Base-by-base conservation (phyloP, 1,140 invertebrate species). In the Cydia fagiglandana region DNA sequence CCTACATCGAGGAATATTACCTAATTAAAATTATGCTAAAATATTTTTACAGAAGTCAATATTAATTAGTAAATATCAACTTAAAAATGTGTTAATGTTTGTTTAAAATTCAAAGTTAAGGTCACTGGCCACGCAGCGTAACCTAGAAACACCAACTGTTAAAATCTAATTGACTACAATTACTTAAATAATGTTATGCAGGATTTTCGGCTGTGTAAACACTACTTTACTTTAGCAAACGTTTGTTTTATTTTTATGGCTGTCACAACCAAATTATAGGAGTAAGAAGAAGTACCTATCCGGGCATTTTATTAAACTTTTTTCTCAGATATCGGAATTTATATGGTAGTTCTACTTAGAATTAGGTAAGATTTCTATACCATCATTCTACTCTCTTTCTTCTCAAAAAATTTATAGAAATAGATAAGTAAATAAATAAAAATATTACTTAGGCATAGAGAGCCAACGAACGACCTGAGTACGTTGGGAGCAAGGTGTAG, bases 401-500 rank as follows among this genome's bases (percentile, higher is more conserved):
- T 45, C 2, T 13, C 12, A 45, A 45, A 45, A 45, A 1, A 45
- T 2, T 45, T 0, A 47, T 13, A 47, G 3, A 20, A 24, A 24
- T 5, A 61, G 15, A n/a, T 20, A 61, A 7, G 7, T 61, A 20
- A 24, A 61, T 10, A 24, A n/a, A 24, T 9, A 5, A 12, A 61
- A 24, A 24, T 24, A 61, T 24, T 24, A 24, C 17, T 24, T 4
- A 24, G 17, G 1, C 17, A 20, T 20, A 7, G 20, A 61, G 20
- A 7, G 56, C 56, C 17, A 17, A 17, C 3, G 56, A 61, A 61
- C 10, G 17, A 61, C 56, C 56, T 61, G 56, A 61, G 20, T 12
- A 12, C 84, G 84, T 86, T 86, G 84, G 81, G 81, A 84, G 75
- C 84, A 83, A 80, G 75, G 79, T 78, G 79, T 83, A 82, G 81